Percentiles rank a stretch among this genome's conserved stretches.
Conservation (phyloP, 2,797 vertebrate genomes). For the Darevskia nairensis region DNA sequence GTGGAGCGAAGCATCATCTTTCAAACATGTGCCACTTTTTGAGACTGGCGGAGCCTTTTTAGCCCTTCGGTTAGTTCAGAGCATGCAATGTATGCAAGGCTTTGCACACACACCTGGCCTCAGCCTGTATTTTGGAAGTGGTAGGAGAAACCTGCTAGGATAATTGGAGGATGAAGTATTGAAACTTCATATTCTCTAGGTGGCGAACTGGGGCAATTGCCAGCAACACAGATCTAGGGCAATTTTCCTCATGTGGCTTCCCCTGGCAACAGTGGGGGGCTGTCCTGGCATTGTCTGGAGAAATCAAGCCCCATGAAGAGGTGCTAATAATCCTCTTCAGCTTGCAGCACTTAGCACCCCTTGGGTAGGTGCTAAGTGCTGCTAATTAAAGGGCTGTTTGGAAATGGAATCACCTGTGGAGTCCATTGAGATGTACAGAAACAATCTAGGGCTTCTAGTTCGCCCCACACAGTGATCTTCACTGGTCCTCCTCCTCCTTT, state of each 20-base stretch:
- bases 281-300: too few species aligned
- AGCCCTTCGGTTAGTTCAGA: background rate
- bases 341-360: conserved; percentile 6
- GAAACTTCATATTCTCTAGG: background rate
- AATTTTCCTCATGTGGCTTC: background rate
- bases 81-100: too few species aligned
- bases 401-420: background rate
- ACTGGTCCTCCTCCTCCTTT: background rate
- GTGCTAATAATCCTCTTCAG: background rate
- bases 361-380: background rate
- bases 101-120: background rate
- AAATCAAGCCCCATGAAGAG: background rate
- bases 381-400: conserved; percentile 19
- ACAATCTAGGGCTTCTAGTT: background rate
- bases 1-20: too few species aligned
- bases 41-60: background rate
- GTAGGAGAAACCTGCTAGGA: background rate
- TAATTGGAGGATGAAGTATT: background rate
- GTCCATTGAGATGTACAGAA: background rate
- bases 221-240: background rate
- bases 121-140: background rate
- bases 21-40: background rate
- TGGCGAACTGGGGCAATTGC: background rate
- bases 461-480: background rate
- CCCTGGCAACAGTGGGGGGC: background rate